A percentile compares a stretch with the other conserved stretches of the same genome.
Evolutionary conservation across 2,797 vertebrate genomes (phyloP).

Genomic region (Sandelia bainsii): DNA sequence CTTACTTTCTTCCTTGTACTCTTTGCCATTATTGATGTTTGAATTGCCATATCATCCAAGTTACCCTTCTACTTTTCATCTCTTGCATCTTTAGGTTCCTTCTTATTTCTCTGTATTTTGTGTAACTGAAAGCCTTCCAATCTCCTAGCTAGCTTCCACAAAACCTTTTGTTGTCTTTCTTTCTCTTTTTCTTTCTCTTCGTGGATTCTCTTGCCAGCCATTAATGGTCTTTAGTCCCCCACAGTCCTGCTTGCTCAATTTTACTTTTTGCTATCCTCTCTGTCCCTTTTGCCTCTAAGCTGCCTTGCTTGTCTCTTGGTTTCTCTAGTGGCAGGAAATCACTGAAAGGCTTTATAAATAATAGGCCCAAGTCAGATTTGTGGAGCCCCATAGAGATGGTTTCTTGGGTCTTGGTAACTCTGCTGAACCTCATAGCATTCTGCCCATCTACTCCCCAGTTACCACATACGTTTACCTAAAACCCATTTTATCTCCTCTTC

Average conservation of each 20-base stretch:
- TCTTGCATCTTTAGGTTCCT: constrained; percentile 12
- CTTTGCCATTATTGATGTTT: constrained; percentile 13
- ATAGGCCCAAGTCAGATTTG: constrained; percentile 57
- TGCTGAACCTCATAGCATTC: constrained; percentile 52
- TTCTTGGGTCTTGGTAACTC: constrained; percentile 58
- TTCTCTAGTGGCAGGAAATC: constrained; percentile 48
- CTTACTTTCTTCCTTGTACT: constrained; percentile 29
- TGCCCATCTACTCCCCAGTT: constrained; percentile 40
- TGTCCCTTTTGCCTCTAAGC: constrained; percentile 39
- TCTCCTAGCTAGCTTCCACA: constrained; percentile 11
- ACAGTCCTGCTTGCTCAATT: constrained; percentile 34
- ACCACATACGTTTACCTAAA: constrained; percentile 49
- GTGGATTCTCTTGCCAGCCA: constrained; percentile 37
- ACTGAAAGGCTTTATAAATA: constrained; percentile 58
- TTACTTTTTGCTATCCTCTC: constrained; percentile 34
- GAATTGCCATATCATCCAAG: constrained; percentile 27
- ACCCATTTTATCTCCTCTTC: constrained; percentile 57
- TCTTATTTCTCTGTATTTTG: constrained; percentile 27
- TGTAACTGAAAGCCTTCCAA: constrained; percentile 26
- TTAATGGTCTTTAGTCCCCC: constrained; percentile 38
- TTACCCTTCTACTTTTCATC: constrained; percentile 27
- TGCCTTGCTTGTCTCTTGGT: constrained; percentile 40
- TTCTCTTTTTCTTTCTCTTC: constrained; percentile 37
- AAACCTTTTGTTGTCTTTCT: constrained; percentile 39
- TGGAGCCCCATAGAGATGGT: constrained; percentile 49